Conservation (phyloP, 2,888 invertebrate genomes). For the Melanargia galathea region DNA sequence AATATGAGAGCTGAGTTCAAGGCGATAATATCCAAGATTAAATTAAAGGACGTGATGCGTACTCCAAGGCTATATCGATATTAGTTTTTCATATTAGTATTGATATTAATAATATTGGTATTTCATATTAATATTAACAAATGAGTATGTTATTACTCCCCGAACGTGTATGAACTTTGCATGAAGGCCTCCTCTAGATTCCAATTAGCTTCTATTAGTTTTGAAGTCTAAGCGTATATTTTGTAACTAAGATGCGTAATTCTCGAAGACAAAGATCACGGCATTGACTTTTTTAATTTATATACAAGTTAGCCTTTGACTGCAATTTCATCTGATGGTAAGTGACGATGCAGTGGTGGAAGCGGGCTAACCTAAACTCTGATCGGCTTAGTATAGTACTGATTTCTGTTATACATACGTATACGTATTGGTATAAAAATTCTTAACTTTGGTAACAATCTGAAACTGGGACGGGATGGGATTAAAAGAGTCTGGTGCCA, state of each 20-base stretch:
- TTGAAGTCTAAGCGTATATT: neutral
- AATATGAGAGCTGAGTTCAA: neutral
- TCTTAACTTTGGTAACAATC: too few species aligned
- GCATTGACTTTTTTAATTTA: too few species aligned
- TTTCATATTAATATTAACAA: neutral
- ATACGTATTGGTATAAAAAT: too few species aligned
- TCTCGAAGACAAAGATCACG: neutral
- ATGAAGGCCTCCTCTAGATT: constrained; percentile 1
- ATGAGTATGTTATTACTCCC: neutral
- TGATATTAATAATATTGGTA: neutral
- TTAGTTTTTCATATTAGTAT: neutral
- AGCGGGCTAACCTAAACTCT: too few species aligned
- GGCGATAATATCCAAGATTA: neutral
- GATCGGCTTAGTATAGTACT: too few species aligned
- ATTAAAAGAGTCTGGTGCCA: too few species aligned
- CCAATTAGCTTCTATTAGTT: neutral
- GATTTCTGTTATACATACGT: too few species aligned
- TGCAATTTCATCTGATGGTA: too few species aligned
- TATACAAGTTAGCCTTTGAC: too few species aligned
- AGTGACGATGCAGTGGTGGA: too few species aligned
- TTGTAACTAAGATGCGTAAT: neutral
- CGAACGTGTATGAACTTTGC: neutral
- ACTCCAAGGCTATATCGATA: neutral
- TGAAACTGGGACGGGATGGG: too few species aligned
- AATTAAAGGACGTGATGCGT: neutral